Evolutionary conservation across 2,888 invertebrate genomes (phyloP).

Genomic region (Machimus rusticus): DNA sequence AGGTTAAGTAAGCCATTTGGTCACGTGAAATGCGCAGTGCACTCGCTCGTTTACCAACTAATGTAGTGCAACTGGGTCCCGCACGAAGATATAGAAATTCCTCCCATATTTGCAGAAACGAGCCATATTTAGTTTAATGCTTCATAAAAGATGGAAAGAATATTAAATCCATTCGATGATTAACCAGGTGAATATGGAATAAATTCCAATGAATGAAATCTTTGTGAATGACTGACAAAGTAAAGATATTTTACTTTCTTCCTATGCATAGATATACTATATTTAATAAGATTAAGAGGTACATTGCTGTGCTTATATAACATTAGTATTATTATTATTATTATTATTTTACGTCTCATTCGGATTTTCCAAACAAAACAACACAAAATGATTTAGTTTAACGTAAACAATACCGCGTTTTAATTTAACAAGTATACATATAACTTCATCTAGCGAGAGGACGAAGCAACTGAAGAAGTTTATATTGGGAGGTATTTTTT

Average conservation of each 20-base stretch:
- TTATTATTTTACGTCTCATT: too few species aligned
- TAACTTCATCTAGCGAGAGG: too few species aligned
- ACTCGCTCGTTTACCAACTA: not conserved
- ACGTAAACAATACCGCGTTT: too few species aligned
- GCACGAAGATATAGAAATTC: not conserved
- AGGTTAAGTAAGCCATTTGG: slow-evolving; percentile 25
- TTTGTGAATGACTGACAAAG: not conserved
- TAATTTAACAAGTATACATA: too few species aligned
- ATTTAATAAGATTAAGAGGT: not conserved
- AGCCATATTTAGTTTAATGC: not conserved
- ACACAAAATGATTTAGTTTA: too few species aligned
- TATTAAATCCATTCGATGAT: not conserved
- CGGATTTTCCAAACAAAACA: too few species aligned
- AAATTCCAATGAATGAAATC: not conserved
- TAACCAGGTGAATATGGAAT: not conserved
- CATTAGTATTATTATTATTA: too few species aligned
- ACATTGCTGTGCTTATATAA: too few species aligned
- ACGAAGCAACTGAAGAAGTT: too few species aligned
- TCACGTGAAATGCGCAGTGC: slow-evolving; percentile 24
- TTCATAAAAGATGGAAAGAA: not conserved
- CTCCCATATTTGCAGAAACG: not conserved
- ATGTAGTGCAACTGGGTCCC: not conserved
- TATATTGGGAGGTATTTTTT: too few species aligned
- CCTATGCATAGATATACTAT: not conserved
- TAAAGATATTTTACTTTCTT: not conserved